These are phyloP conservation scores for Apogon hyalosoma DNA, from an alignment of 2,797 vertebrate species.

Conservation along the genomic window DNA sequence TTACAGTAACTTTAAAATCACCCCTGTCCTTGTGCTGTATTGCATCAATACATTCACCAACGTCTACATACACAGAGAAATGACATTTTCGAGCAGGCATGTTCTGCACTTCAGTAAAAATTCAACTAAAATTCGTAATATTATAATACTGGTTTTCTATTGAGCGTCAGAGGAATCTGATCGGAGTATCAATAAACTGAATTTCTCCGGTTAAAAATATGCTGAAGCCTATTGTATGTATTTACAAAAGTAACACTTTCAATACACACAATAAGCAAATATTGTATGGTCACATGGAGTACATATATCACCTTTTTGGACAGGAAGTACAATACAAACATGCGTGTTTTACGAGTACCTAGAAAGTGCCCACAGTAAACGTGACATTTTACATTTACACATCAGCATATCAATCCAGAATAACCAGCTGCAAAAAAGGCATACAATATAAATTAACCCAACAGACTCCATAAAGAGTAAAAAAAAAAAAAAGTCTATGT, in stretches of 20 bases:
- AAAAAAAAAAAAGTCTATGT: constrained; percentile 53
- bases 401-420: constrained; percentile 76
- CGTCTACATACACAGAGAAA: constrained; percentile 64
- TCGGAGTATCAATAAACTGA: constrained; percentile 24
- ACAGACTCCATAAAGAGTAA: constrained; percentile 61
- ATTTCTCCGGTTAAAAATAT: constrained; percentile 57
- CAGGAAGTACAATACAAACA: constrained; percentile 78
- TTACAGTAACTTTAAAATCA: constrained; percentile 53
- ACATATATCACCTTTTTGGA: constrained; percentile 67
- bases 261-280: constrained; percentile 71
- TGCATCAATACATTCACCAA: constrained; percentile 79
- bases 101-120: constrained; percentile 52
- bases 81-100: constrained; percentile 50
- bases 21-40: constrained; percentile 73
- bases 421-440: constrained; percentile 69
- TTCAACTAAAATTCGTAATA: constrained; percentile 28
- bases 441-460: constrained; percentile 74
- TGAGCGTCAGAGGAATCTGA: constrained; percentile 28
- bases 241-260: constrained; percentile 68
- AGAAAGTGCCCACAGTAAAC: constrained; percentile 75
- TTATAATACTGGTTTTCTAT: constrained; percentile 34
- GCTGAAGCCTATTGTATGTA: constrained; percentile 71
- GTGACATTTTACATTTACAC: constrained; percentile 79
- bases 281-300: constrained; percentile 63
- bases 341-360: constrained; percentile 78